Conservation (phyloP, 2,888 invertebrate species). For the Thumatha senex region DNA sequence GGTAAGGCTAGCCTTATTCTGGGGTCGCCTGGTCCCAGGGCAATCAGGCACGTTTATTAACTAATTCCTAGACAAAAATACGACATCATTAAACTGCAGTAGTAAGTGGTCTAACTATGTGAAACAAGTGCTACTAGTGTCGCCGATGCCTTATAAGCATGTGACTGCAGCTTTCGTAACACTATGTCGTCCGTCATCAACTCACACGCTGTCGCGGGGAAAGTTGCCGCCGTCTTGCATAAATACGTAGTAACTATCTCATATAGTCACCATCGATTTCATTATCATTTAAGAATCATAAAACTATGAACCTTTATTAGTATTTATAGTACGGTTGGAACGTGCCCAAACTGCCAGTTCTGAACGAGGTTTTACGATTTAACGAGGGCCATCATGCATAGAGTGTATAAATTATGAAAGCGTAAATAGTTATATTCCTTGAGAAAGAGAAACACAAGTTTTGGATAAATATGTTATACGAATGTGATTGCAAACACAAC, state of each 20-base stretch:
- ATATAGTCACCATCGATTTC: constrained; percentile 31
- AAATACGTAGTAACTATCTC: constrained; percentile 50
- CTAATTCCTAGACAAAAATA: constrained; percentile 15
- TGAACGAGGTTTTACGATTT: constrained; percentile 40
- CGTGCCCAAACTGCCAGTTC: constrained; percentile 35
- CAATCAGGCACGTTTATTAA: constrained; percentile 13
- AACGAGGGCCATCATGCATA: constrained; percentile 39
- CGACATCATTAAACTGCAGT: constrained; percentile 23
- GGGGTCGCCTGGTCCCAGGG: too few relatives aligned
- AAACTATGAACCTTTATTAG: constrained; percentile 24
- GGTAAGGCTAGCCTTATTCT: too few relatives aligned
- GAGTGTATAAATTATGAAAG: constrained; percentile 36
- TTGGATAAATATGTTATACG: background rate
- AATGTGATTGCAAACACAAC: background rate
- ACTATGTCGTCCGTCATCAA: constrained; percentile 60
- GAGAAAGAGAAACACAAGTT: constrained; percentile 5
- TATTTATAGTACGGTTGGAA: constrained; percentile 39
- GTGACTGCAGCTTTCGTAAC: constrained; percentile 76
- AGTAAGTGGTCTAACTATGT: constrained; percentile 29
- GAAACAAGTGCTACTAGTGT: constrained; percentile 49
- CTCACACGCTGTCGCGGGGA: constrained; percentile 62
- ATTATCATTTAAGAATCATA: constrained; percentile 27
- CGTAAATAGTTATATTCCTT: constrained; percentile 32
- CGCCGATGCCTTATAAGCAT: constrained; percentile 62
- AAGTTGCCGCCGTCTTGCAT: constrained; percentile 70